Evolutionary conservation across 2,888 invertebrate genomes (phyloP).

Genomic region (Oscheius onirici): DNA sequence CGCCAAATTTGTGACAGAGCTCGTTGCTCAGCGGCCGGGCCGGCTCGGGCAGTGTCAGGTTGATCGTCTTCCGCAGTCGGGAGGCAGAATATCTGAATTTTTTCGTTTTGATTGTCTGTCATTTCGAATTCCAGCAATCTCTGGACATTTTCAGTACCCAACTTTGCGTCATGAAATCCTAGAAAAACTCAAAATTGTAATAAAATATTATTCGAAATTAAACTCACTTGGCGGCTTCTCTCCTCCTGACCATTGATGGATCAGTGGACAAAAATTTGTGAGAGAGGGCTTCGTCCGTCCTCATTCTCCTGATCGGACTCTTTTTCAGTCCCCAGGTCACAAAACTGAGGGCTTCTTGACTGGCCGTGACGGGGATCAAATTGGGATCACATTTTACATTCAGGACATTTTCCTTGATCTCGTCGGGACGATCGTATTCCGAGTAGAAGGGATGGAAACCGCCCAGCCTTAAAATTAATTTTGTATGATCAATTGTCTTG

Average conservation of each 20-base stretch:
- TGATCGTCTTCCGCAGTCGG: conserved; percentile 53
- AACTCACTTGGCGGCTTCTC: conserved; percentile 77
- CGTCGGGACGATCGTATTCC: conserved; percentile 78
- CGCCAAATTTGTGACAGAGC: conserved; percentile 34
- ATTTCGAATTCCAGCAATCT: background rate
- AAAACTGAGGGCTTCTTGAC: conserved; percentile 90
- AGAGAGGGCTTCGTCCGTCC: conserved; percentile 91
- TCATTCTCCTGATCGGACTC: conserved; percentile 91
- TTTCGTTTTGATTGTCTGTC: background rate
- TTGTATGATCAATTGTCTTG: background rate
- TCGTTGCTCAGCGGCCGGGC: conserved; percentile 28
- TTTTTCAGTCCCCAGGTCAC: conserved; percentile 94
- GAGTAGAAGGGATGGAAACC: conserved; percentile 90
- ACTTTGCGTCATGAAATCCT: no score
- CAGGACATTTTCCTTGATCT: conserved; percentile 86
- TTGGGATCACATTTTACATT: conserved; percentile 87
- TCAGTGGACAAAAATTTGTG: conserved; percentile 93
- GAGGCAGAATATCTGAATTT: conserved; percentile 54
- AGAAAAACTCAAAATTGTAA: no score
- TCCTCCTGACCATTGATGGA: conserved; percentile 90
- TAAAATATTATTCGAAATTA: no score
- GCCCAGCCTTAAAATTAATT: conserved; percentile 77
- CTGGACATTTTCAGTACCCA: no score
- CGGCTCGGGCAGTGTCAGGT: conserved; percentile 48
- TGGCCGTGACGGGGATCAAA: conserved; percentile 90